Evolutionary conservation across 2,113 vertebrate species (phyloP).

Genomic region (Pterocles burchelli): DNA sequence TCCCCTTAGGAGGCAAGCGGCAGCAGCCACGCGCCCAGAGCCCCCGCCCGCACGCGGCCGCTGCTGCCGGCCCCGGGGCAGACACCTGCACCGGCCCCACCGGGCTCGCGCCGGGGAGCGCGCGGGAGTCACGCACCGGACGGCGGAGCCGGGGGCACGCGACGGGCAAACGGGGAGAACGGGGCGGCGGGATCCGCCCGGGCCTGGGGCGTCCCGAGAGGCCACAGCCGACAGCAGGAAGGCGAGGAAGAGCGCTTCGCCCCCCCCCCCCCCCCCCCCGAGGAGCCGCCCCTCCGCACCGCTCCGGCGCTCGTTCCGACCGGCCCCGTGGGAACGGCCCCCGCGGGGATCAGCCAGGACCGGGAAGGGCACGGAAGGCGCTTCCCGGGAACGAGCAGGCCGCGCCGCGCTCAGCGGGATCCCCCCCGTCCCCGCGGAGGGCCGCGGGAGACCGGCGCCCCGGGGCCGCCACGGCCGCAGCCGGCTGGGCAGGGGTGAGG

Average conservation of each 20-base stretch:
- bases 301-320: too few relatives aligned
- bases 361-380: too few relatives aligned
- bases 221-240: not conserved
- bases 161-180: too few relatives aligned
- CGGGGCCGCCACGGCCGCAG: not conserved
- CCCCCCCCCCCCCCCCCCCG: too few relatives aligned
- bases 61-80: too few relatives aligned
- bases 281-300: not conserved
- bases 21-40: too few relatives aligned
- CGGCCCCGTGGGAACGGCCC: not conserved
- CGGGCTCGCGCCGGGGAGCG: too few relatives aligned
- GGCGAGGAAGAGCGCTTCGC: not conserved
- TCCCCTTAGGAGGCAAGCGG: not conserved
- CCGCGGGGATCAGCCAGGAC: not conserved
- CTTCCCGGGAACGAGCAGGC: not conserved
- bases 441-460: not conserved
- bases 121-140: too few relatives aligned
- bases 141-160: not conserved
- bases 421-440: too few relatives aligned
- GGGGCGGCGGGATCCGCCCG: not conserved
- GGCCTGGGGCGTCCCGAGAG: not conserved
- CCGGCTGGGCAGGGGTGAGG: fast-evolving
- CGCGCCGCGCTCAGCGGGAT: too few relatives aligned
- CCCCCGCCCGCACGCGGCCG: too few relatives aligned
- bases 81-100: too few relatives aligned